phyloP scores from a whole-genome alignment of 1,140 invertebrate genomes.

The Pseudomyrmex gracilis region DNA sequence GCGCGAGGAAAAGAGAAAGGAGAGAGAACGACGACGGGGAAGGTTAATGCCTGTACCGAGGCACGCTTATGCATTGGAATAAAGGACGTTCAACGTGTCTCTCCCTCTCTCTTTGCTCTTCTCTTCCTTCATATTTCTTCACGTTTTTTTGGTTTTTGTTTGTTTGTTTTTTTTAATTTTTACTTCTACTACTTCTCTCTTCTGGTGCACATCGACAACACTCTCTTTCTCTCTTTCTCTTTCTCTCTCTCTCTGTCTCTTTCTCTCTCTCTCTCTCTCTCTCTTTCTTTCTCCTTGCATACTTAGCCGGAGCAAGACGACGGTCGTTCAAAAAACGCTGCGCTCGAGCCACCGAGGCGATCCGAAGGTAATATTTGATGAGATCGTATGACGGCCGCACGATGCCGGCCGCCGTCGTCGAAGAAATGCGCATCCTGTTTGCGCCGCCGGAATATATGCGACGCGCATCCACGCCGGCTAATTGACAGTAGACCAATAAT shows the following conservation, averaged over 20 bases:
- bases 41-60: slow-evolving; percentile 75
- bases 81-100: slow-evolving; percentile 68
- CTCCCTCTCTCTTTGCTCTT: background rate
- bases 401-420: background rate
- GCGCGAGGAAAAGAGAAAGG: slow-evolving; percentile 52
- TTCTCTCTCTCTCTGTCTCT: too few species aligned
- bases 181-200: slow-evolving; percentile 55
- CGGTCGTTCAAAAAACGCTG: slow-evolving; percentile 30
- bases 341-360: background rate
- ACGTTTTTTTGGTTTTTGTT: background rate
- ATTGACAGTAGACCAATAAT: slow-evolving; percentile 27
- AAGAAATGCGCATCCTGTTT: slow-evolving; percentile 43
- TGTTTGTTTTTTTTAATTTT: slow-evolving; percentile 21
- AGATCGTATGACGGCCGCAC: slow-evolving; percentile 30
- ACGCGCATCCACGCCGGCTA: slow-evolving; percentile 15
- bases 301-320: slow-evolving; percentile 9
- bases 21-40: slow-evolving; percentile 44
- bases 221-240: slow-evolving; percentile 57
- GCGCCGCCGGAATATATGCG: background rate
- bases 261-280: slow-evolving; percentile 60
- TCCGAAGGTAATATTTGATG: slow-evolving; percentile 39
- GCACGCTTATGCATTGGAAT: slow-evolving; percentile 75
- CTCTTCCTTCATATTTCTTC: background rate
- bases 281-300: slow-evolving; percentile 60
- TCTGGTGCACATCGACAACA: slow-evolving; percentile 67